These are phyloP conservation scores for Megathymus violae DNA, from an alignment of 1,140 invertebrate species.

Conservation along the genomic window DNA sequence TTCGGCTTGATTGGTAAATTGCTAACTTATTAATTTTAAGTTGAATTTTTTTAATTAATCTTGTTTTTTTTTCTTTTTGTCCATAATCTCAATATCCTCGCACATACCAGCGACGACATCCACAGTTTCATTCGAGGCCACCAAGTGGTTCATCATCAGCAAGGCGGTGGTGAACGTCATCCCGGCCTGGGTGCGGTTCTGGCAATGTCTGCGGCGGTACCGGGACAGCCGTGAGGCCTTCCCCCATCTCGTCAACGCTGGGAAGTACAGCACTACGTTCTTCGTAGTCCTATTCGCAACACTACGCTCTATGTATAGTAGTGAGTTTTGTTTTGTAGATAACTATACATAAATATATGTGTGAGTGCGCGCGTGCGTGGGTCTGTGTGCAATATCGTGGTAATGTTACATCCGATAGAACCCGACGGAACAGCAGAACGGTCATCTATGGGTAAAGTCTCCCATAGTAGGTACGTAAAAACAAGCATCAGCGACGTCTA, in stretches of 20 bases:
- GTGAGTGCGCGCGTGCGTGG: too few relatives aligned
- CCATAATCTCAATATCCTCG: too few relatives aligned
- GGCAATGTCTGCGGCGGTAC: conserved; percentile 98
- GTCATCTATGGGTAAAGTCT: too few relatives aligned
- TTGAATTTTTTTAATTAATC: background rate
- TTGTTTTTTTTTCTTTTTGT: conserved; percentile 6
- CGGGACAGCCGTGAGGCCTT: conserved; percentile 94
- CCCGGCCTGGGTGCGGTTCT: conserved; percentile 98
- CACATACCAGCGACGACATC: conserved; percentile 65
- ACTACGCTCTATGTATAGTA: conserved; percentile 84
- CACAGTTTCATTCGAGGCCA: conserved; percentile 82
- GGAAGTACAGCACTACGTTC: conserved; percentile 99
- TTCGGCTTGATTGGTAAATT: too few relatives aligned
- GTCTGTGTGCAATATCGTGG: too few relatives aligned
- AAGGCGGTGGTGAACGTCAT: conserved; percentile 94
- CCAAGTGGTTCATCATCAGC: conserved; percentile 86
- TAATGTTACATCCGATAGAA: too few relatives aligned
- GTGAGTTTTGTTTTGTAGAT: too few relatives aligned
- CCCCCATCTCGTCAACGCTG: conserved; percentile 98
- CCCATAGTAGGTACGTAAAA: too few relatives aligned
- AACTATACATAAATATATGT: too few relatives aligned
- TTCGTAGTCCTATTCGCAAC: conserved; percentile 95
- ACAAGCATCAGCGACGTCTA: too few relatives aligned
- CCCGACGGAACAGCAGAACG: too few relatives aligned
- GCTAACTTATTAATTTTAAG: too few relatives aligned